These are phyloP conservation scores for Cotesia vestalis DNA, from an alignment of 1,140 invertebrate species.

Conservation along the genomic window DNA sequence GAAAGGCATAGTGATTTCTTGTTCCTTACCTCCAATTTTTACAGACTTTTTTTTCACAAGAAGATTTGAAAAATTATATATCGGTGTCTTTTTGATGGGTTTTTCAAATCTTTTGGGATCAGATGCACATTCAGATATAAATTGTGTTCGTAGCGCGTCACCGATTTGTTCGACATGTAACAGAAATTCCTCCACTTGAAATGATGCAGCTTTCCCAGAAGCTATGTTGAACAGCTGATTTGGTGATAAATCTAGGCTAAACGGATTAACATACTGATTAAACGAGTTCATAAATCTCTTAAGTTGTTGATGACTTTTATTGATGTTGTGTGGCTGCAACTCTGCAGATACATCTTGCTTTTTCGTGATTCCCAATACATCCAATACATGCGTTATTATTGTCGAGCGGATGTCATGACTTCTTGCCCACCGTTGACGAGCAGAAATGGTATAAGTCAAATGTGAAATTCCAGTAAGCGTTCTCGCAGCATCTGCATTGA, in stretches of 20 bases:
- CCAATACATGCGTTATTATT: constrained; percentile 13
- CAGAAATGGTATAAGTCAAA: constrained; percentile 43
- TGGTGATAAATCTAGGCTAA: constrained; percentile 32
- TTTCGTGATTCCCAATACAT: constrained; percentile 19
- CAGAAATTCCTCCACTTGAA: constrained; percentile 42
- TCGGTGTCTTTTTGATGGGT: constrained; percentile 22
- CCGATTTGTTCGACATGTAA: constrained; percentile 43
- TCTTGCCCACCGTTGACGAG: constrained; percentile 39
- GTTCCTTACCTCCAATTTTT: constrained; percentile 18
- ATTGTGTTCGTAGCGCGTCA: constrained; percentile 29
- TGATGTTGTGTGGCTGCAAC: constrained; percentile 39
- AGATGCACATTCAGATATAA: constrained; percentile 38
- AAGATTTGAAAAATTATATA: constrained; percentile 26
- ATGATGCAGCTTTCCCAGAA: constrained; percentile 43
- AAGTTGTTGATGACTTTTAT: constrained; percentile 39
- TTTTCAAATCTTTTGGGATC: constrained; percentile 38
- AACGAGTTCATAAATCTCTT: constrained; percentile 37
- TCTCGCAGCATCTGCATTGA: constrained; percentile 41
- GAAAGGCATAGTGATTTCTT: too few relatives aligned
- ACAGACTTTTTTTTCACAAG: constrained; percentile 25
- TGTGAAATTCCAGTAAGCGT: constrained; percentile 28
- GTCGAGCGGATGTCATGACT: constrained; percentile 25
- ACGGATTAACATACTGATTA: constrained; percentile 41
- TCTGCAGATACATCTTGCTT: constrained; percentile 43
- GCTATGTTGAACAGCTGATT: constrained; percentile 44